Evolutionary conservation across 2,888 invertebrate genomes (phyloP), one percentile per base, ranked within the genome.

Genomic region (Microctonus aethiopoides): DNA sequence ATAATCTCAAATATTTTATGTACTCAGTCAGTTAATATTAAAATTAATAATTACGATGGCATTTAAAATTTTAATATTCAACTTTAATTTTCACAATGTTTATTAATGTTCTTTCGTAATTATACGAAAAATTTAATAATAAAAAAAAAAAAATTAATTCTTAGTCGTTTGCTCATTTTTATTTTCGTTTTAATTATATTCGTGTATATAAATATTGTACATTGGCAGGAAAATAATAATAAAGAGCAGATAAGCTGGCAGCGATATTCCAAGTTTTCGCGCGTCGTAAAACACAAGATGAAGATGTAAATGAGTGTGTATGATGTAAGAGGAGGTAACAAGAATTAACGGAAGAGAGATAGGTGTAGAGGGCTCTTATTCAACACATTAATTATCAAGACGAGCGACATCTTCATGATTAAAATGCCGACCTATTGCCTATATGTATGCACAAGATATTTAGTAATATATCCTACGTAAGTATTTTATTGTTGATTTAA

Each of bases 301-400:
- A 61, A 61, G 22, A 13, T 26, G n/a, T 24, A 22, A 11, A 52
- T 52, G 51, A 10, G 11, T 52, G 22, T 52, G 52, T 22, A 56
- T n/a, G 11, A n/a, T 24, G 7, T 13, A 29, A 24, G 22, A 54
- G 52, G 22, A 2, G 22, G 9, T 6, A 4, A 9, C 4, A 39
- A 10, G 13, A n/a, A n/a, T 13, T 5, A 2, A 2, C 4, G 13
- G 39, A 13, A 39, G n/a, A n/a, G n/a, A 13, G 5, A 39, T 5
- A n/a, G 39, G 5, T 39, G 13, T n/a, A n/a, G 39, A 39, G n/a
- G n/a, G 51, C 64, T 54, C 9, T 62, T 36, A 36, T 36, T 22
- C 29, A 52, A 73, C 76, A 54, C 75, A 82, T 82, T 82, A 83
- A 83, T 82, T 80, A 83, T 80, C 76, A 75, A 76, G 68, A 56